phyloP scores from a whole-genome alignment of 2,888 invertebrate genomes.

The Entomobrya multifasciata region DNA sequence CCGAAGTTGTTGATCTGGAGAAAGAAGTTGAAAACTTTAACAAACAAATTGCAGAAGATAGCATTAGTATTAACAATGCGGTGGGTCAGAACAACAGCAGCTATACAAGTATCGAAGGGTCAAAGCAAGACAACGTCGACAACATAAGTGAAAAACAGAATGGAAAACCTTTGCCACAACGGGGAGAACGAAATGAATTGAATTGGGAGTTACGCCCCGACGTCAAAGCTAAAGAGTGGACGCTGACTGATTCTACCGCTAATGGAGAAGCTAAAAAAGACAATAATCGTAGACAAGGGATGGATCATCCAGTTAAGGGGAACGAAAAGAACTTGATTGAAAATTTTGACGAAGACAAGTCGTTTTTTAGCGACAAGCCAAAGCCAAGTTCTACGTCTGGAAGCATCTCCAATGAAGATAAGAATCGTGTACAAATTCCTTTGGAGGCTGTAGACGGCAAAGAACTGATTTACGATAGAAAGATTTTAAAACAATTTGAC shows the following conservation, averaged over 20 bases:
- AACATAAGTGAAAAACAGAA: no score
- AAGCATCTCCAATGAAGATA: neutral
- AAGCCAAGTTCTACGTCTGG: neutral
- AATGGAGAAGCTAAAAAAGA: neutral
- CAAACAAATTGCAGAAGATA: neutral
- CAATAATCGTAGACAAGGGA: neutral
- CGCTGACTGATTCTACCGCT: neutral
- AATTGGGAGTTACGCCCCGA: constrained; percentile 64
- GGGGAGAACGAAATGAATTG: constrained; percentile 22
- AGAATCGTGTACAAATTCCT: constrained; percentile 38
- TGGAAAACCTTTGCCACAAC: no score
- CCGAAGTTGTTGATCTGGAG: constrained; percentile 55
- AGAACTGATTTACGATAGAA: constrained; percentile 73
- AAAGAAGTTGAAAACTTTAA: constrained; percentile 1
- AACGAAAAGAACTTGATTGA: neutral
- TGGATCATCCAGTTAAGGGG: neutral
- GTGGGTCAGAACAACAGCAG: neutral
- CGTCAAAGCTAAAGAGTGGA: constrained; percentile 15
- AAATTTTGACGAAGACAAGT: neutral
- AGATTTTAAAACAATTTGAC: constrained; percentile 77
- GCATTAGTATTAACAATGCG: neutral
- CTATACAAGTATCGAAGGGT: neutral
- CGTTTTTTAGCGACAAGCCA: neutral
- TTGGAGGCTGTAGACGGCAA: constrained; percentile 62
- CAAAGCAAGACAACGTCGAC: no score